phyloP scores from a whole-genome alignment of 37 sponge, comb jelly and placozoan species.

The Theonella swinhoei region DNA sequence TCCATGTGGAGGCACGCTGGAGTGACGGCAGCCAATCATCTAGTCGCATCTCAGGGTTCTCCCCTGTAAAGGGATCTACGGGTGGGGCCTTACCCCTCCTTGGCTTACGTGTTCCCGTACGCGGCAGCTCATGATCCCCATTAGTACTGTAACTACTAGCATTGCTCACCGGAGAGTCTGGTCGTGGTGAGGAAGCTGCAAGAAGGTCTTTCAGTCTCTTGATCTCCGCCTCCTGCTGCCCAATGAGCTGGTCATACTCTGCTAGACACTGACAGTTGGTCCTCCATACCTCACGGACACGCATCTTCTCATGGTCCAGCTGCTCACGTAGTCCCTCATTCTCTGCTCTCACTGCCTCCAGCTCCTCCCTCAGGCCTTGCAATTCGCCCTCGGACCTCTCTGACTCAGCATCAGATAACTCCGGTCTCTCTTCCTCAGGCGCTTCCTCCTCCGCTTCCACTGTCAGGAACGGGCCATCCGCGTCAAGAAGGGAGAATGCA shows the following conservation, averaged over 20 bases:
- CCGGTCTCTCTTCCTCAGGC: too few relatives aligned
- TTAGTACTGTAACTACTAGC: background rate
- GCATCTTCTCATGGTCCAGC: background rate
- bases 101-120: background rate
- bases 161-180: background rate
- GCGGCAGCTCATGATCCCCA: background rate
- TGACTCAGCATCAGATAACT: too few relatives aligned
- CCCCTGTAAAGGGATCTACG: background rate
- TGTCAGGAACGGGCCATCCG: background rate
- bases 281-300: background rate
- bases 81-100: constrained; percentile 4
- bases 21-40: constrained; percentile 3
- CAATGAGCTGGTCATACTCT: constrained; percentile 1
- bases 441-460: too few relatives aligned
- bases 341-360: background rate
- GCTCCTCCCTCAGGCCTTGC: background rate
- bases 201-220: background rate
- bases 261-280: constrained; percentile 13
- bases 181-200: background rate
- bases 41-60: background rate
- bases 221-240: background rate
- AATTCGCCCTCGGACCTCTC: background rate
- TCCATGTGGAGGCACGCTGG: background rate
- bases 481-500: background rate
- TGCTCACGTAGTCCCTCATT: background rate